Evolutionary conservation across 2,113 vertebrate species (phyloP).

Genomic region (Callaeas wilsoni): DNA sequence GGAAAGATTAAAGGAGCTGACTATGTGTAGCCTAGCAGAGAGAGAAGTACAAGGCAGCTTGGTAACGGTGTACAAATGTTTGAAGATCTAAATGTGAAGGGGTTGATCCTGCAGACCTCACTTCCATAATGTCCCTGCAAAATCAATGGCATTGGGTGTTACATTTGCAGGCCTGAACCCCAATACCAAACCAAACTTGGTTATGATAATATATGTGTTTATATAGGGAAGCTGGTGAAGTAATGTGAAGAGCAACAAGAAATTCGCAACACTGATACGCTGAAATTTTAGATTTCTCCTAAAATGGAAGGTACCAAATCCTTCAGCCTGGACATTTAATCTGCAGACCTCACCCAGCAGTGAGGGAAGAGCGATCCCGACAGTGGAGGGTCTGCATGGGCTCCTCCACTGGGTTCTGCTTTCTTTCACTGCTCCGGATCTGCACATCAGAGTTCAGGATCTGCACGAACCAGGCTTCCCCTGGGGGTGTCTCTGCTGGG

Average conservation of each 20-base stretch:
- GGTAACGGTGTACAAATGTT: background rate
- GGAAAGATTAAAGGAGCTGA: slow-evolving; percentile 58
- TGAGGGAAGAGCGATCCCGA: background rate
- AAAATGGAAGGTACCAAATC: background rate
- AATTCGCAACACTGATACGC: background rate
- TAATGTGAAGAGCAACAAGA: background rate
- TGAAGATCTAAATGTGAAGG: background rate
- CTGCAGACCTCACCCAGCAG: rapidly evolving
- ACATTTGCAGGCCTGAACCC: background rate
- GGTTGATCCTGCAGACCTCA: background rate
- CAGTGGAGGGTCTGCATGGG: background rate
- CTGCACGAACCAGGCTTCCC: background rate
- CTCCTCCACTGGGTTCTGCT: background rate
- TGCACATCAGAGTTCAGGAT: background rate
- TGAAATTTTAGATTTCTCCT: background rate
- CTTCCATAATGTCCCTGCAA: background rate
- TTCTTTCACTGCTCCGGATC: background rate
- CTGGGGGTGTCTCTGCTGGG: background rate
- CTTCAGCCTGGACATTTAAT: background rate
- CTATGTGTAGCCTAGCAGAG: slow-evolving; percentile 27
- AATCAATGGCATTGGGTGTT: background rate
- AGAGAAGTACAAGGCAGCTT: background rate
- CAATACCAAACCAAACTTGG: background rate
- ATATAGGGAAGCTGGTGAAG: background rate
- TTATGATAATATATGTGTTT: too few relatives aligned